Conservation (phyloP, 2,113 vertebrate genomes). For the Colinus virginianus region DNA sequence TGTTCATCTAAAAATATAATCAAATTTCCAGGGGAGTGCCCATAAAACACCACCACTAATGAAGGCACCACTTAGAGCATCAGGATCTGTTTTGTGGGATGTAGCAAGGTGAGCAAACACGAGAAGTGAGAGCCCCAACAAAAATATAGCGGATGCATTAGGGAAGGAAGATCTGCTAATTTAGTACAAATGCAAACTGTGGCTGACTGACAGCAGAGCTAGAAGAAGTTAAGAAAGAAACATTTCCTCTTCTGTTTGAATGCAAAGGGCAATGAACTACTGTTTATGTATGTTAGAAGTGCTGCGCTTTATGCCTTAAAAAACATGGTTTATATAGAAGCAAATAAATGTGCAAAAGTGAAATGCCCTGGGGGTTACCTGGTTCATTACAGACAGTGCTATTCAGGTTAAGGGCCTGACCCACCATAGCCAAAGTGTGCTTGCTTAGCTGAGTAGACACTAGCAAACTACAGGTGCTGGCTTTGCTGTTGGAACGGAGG, state of each 20-base stretch:
- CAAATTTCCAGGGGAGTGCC: not conserved
- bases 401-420: not conserved
- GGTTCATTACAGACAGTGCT: not conserved
- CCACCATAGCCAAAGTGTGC: not conserved
- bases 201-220: not conserved
- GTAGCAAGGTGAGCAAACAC: not conserved
- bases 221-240: not conserved
- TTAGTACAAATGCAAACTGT: not conserved
- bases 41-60: not conserved
- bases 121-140: not conserved
- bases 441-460: not conserved
- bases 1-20: not conserved
- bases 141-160: not conserved
- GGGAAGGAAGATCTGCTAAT: not conserved
- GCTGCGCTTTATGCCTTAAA: not conserved
- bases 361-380: not conserved
- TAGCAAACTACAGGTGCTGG: not conserved
- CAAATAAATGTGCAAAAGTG: not conserved
- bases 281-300: not conserved
- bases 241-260: not conserved
- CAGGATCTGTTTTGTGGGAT: not conserved
- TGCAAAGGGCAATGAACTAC: no score
- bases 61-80: not conserved
- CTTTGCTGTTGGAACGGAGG: not conserved
- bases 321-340: not conserved